Percentiles rank a stretch among this genome's conserved stretches.
Conservation (phyloP, 2,113 vertebrate genomes). For the Solea senegalensis region DNA sequence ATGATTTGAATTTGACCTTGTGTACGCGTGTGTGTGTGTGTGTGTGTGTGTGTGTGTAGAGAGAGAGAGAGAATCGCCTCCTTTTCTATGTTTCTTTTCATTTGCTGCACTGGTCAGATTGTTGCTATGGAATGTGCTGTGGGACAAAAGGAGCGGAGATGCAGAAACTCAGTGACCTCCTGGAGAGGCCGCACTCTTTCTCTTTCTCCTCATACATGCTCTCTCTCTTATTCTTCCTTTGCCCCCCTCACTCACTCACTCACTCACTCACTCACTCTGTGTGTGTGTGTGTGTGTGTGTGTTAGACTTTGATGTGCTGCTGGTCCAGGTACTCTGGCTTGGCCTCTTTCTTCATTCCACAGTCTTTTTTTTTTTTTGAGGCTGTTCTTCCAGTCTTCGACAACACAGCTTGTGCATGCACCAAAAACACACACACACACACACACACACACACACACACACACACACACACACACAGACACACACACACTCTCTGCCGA, state of each 20-base stretch:
- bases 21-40: too few relatives aligned
- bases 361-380: not conserved
- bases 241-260: slow-evolving; percentile 22
- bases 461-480: slow-evolving; percentile 31
- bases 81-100: slow-evolving; percentile 55
- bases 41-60: too few relatives aligned
- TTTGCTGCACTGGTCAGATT: slow-evolving; percentile 70
- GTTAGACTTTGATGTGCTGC: not conserved
- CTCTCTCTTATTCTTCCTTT: slow-evolving; percentile 17
- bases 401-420: slow-evolving; percentile 48
- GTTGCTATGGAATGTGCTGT: slow-evolving; percentile 76
- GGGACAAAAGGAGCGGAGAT: slow-evolving; percentile 77
- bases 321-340: slow-evolving; percentile 23
- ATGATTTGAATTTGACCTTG: too few relatives aligned
- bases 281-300: too few relatives aligned
- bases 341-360: slow-evolving; percentile 41
- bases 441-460: slow-evolving; percentile 3
- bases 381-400: slow-evolving; percentile 15
- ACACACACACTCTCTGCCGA: slow-evolving; percentile 33
- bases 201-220: slow-evolving; percentile 6
- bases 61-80: not conserved
- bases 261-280: slow-evolving; percentile 13
- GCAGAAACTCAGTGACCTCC: slow-evolving; percentile 76
- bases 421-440: slow-evolving; percentile 19
- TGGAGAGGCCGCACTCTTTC: slow-evolving; percentile 63